Percentiles rank a stretch among this genome's conserved stretches.
phyloP scores from a whole-genome alignment of 2,113 vertebrate genomes.

The Periophthalmus modestus region DNA sequence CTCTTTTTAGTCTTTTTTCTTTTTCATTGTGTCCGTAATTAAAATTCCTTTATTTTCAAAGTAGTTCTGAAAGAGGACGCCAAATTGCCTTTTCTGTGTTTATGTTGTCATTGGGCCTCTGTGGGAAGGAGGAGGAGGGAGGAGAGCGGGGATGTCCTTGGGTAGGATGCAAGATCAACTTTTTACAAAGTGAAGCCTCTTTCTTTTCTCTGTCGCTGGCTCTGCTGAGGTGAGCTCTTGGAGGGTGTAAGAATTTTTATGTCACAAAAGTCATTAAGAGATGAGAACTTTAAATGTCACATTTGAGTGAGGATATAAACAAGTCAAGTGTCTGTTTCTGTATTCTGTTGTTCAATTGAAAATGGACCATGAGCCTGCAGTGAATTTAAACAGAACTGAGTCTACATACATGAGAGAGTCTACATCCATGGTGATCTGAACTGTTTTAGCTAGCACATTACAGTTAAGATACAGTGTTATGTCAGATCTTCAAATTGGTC shows the following conservation, averaged over 20 bases:
- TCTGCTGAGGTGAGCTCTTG: background rate
- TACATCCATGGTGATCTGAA: background rate
- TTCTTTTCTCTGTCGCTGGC: slow-evolving; percentile 4
- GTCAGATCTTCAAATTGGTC: slow-evolving; percentile 71
- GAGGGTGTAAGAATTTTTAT: background rate
- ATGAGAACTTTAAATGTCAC: background rate
- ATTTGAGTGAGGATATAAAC: too few relatives aligned
- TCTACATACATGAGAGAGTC: background rate
- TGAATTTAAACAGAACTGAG: background rate
- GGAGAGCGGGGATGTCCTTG: slow-evolving; percentile 74
- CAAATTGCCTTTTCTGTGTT: slow-evolving; percentile 83
- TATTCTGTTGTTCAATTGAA: background rate
- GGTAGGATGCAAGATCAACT: slow-evolving; percentile 74
- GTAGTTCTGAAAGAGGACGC: slow-evolving; percentile 79
- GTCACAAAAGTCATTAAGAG: background rate
- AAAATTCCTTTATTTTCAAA: slow-evolving; percentile 86
- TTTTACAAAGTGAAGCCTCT: slow-evolving; percentile 42
- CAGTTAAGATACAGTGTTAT: slow-evolving; percentile 32
- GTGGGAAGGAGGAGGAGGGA: slow-evolving; percentile 63
- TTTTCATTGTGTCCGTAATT: slow-evolving; percentile 83
- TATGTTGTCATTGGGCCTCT: slow-evolving; percentile 77
- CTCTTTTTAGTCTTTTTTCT: slow-evolving; percentile 77
- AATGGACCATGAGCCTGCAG: background rate
- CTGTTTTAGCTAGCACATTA: background rate
- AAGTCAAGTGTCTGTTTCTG: background rate